A percentile compares a stretch with the other conserved stretches of the same genome.
Conservation (phyloP, 1,140 invertebrate genomes). For the Aphaenogaster rudis region DNA sequence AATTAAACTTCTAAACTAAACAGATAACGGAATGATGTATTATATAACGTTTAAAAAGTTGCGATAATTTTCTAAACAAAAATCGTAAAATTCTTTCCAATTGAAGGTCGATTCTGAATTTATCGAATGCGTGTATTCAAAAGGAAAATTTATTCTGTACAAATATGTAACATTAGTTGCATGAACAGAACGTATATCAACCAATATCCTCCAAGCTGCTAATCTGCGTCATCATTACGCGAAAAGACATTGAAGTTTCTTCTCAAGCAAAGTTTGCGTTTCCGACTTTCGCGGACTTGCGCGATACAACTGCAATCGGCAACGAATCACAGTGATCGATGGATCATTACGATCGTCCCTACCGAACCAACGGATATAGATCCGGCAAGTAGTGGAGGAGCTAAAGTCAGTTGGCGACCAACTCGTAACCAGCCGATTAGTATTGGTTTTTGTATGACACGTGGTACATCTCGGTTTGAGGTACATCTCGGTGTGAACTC, state of each 20-base stretch:
- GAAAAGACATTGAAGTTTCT: not conserved
- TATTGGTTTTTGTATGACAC: not conserved
- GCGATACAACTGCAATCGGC: not conserved
- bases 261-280: not conserved
- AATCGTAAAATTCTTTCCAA: not conserved
- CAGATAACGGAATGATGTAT: too few relatives aligned
- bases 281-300: not conserved
- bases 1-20: not conserved
- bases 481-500: not conserved
- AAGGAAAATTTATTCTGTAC: not conserved
- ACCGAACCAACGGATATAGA: not conserved
- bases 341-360: not conserved
- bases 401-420: not conserved
- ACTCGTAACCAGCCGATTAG: not conserved
- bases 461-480: not conserved
- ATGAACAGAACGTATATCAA: not conserved
- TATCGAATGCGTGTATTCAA: not conserved
- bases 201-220: not conserved
- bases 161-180: not conserved
- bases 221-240: not conserved
- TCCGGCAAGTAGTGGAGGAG: not conserved
- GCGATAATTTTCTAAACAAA: too few relatives aligned
- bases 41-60: too few relatives aligned
- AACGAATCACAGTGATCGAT: not conserved
- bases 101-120: not conserved